Evolutionary conservation across 2,888 invertebrate genomes (phyloP).

Genomic region (Falcaria lacertinaria): DNA sequence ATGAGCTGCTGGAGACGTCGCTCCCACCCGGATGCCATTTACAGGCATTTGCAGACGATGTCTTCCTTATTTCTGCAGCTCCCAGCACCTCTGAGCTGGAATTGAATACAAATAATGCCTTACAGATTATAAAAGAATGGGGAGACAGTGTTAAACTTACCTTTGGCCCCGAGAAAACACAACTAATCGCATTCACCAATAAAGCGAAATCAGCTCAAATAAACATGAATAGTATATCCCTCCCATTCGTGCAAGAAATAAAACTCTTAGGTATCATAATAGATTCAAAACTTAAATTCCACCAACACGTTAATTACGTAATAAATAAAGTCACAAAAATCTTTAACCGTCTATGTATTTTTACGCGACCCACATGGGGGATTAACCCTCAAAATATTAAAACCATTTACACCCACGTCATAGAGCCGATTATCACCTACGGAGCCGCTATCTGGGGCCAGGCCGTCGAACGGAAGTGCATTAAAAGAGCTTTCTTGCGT

Average conservation of each 20-base stretch:
- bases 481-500: background rate
- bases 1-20: constrained; percentile 11
- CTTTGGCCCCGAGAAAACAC: constrained; percentile 4
- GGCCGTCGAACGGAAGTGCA: background rate
- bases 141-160: background rate
- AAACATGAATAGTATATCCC: background rate
- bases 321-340: constrained; percentile 6
- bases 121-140: background rate
- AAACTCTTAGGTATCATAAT: background rate
- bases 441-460: constrained; percentile 12
- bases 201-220: background rate
- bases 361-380: constrained; percentile 8
- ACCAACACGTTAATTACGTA: constrained; percentile 1
- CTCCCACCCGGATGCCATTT: constrained; percentile 11
- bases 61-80: constrained; percentile 6
- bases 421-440: constrained; percentile 15
- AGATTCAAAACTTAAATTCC: constrained; percentile 3
- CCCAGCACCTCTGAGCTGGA: background rate
- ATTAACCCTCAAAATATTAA: constrained; percentile 6
- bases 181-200: constrained; percentile 3
- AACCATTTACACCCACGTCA: constrained; percentile 10
- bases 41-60: constrained; percentile 17
- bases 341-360: constrained; percentile 1
- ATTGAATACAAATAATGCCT: background rate
- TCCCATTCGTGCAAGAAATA: background rate